Evolutionary conservation across 2,888 invertebrate genomes (phyloP).

Genomic region (Megaustenia siamemsis): DNA sequence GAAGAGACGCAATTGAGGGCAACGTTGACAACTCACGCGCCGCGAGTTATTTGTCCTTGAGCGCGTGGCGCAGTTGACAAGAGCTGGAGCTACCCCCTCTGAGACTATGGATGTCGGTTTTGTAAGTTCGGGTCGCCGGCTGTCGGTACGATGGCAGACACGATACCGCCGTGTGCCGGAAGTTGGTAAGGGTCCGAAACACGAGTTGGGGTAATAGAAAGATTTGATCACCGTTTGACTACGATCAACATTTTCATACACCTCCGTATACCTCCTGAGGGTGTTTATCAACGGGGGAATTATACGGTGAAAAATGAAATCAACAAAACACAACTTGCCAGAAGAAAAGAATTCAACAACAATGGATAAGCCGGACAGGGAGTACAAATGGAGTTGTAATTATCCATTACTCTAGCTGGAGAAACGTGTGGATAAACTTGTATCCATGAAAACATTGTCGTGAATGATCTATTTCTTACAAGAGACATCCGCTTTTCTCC

Average conservation of each 20-base stretch:
- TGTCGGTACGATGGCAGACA: constrained; percentile 22
- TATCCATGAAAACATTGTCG: background rate
- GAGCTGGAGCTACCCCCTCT: background rate
- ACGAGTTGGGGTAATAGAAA: constrained; percentile 38
- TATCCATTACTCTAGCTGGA: background rate
- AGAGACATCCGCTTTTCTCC: background rate
- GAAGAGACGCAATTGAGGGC: constrained; percentile 32
- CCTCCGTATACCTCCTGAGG: background rate
- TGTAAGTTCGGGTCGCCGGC: background rate
- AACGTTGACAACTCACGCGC: constrained; percentile 34
- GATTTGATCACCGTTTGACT: constrained; percentile 39
- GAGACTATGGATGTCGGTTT: background rate
- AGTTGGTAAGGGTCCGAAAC: constrained; percentile 5
- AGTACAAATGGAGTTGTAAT: constrained; percentile 30
- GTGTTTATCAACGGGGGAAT: constrained; percentile 30
- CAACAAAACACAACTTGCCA: constrained; percentile 16
- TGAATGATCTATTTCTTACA: background rate
- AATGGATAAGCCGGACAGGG: constrained; percentile 2
- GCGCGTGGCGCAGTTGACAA: constrained; percentile 36
- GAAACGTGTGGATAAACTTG: background rate
- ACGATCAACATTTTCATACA: constrained; percentile 45
- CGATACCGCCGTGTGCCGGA: constrained; percentile 38
- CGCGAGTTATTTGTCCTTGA: constrained; percentile 52
- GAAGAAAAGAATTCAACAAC: constrained; percentile 21
- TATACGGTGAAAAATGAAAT: constrained; percentile 12